Percentiles rank a stretch among this genome's conserved stretches.
These are phyloP conservation scores for Venturia canescens DNA, from an alignment of 1,140 invertebrate genomes.

Conservation along the genomic window DNA sequence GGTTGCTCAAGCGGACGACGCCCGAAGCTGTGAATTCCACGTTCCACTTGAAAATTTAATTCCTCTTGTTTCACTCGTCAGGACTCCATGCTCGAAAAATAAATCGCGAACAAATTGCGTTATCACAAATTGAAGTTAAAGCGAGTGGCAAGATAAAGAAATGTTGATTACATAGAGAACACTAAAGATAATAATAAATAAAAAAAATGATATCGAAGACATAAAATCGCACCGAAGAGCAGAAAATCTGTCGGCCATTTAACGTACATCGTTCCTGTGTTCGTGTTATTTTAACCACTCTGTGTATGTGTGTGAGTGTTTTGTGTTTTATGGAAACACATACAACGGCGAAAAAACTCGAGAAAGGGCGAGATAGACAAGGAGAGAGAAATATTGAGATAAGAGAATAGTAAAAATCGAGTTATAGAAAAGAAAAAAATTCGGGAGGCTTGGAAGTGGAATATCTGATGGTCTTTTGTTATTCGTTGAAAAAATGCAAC, in stretches of 20 bases:
- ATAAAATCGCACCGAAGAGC: too few species aligned
- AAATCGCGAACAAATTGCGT: too few species aligned
- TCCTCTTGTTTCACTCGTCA: slow-evolving; percentile 34
- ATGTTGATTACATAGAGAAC: too few species aligned
- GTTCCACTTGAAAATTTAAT: neutral
- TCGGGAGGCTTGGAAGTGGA: neutral
- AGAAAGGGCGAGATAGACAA: slow-evolving; percentile 25
- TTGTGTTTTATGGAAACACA: neutral
- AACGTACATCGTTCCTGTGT: neutral
- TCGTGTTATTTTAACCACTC: neutral
- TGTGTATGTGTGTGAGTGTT: neutral
- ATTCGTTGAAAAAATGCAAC: neutral
- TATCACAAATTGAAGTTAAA: too few species aligned
- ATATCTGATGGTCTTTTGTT: neutral
- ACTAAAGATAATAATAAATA: too few species aligned
- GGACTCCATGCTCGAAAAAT: too few species aligned
- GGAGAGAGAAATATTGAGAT: neutral
- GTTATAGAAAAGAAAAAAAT: neutral
- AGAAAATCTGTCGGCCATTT: too few species aligned
- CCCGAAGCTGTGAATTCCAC: slow-evolving; percentile 34
- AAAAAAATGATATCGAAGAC: too few species aligned
- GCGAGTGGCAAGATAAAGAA: too few species aligned
- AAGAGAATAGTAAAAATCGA: too few species aligned
- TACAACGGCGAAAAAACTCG: neutral
- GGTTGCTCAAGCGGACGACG: neutral